Base-by-base conservation (phyloP, 2,888 invertebrate genomes). In the Tyria jacobaeae region DNA sequence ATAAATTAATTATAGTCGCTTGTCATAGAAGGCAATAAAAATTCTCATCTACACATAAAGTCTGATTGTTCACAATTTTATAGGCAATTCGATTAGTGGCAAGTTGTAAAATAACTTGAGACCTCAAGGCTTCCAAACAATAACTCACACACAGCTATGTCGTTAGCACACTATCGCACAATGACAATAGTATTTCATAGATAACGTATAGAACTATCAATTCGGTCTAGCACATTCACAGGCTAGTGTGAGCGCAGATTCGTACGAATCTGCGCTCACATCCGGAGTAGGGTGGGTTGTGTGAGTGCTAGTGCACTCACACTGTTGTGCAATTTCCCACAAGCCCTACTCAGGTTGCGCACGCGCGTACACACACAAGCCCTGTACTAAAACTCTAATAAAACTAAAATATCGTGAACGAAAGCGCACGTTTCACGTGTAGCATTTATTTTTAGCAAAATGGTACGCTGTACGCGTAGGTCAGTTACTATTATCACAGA, bases 401-500 rank as follows among this genome's bases (percentile, higher is more conserved):
- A 85, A 83, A 84, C 85, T 77, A 76, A 85, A 81, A 79, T 77
- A 76, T 83, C 78, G 87, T 87, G 86, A 88, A 89, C 90, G 90
- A 91, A 90, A 91, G 86, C 86, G 82, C 82, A 86, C 86, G 87
- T 85, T 87, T 87, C 80, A 83, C 85, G 73, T 70, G 75, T 73
- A 76, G 73, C 75, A 71, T 80, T 78, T 92, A 92, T 91, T 91
- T 91, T 91, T 91, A 92, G 90, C 86, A 68, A 88, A 87, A 85
- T 86, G 82, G 82, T 76, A 80, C 50, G 54, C 80, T 82, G 87
- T 90, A 87, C 84, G 89, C 86, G 87, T 92, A 92, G 92, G 92
- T 92, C 92, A 92, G 92, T 90, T 87, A 89, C 85, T 88, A 84
- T 87, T 90, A 87, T 88, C 88, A 88, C 88, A 88, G 84, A 85